A percentile compares a stretch with the other conserved stretches of the same genome.
phyloP scores from a whole-genome alignment of 2,113 vertebrate species.

The Podilymbus podiceps region DNA sequence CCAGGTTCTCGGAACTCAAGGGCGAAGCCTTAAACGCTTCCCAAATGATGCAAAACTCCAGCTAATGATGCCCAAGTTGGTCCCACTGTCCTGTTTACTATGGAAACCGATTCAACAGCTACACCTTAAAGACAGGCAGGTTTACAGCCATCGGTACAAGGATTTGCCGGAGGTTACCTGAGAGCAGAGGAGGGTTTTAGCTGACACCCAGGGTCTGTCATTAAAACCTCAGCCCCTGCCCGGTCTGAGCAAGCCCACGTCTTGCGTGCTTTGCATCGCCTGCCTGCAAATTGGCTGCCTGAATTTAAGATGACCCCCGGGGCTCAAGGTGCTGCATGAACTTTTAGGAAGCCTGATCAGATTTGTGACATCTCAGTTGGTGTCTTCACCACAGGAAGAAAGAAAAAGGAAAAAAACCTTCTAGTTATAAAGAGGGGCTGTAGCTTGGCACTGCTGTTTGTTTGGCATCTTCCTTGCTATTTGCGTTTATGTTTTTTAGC shows the following conservation, averaged over 20 bases:
- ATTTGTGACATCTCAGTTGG: conserved; percentile 15
- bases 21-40: neutral
- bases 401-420: neutral
- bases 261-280: neutral
- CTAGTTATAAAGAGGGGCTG: neutral
- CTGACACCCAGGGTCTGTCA: neutral
- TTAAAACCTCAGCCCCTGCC: neutral
- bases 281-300: conserved; percentile 25
- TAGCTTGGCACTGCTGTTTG: neutral
- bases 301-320: conserved; percentile 24
- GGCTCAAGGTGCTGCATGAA: neutral
- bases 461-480: neutral
- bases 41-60: neutral
- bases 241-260: neutral
- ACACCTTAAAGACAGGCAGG: neutral
- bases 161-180: neutral
- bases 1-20: neutral
- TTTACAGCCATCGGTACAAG: neutral
- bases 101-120: neutral
- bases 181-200: conserved; percentile 7
- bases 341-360: neutral
- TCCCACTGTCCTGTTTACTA: neutral
- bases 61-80: neutral
- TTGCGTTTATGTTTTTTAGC: neutral
- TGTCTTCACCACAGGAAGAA: neutral